Percentiles rank a stretch among this genome's conserved stretches.
phyloP scores from a whole-genome alignment of 2,113 vertebrate genomes.

The Gadus macrocephalus region DNA sequence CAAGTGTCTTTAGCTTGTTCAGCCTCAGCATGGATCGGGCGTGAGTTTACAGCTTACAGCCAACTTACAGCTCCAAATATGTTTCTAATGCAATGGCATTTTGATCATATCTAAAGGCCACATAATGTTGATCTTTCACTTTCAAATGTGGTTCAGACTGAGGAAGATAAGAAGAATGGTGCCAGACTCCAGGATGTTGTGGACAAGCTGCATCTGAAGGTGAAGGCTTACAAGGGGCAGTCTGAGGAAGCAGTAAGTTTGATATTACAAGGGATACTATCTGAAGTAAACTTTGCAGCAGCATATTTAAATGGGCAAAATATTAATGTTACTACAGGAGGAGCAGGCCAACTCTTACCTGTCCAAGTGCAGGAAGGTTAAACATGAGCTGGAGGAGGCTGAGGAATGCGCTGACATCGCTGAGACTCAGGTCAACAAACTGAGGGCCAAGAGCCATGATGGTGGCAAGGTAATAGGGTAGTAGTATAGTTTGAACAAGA shows the following conservation, averaged over 20 bases:
- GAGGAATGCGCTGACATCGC: not conserved
- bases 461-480: not conserved
- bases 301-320: not conserved
- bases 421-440: not conserved
- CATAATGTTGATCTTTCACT: no score
- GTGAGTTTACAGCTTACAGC: no score
- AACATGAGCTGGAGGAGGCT: constrained; percentile 1
- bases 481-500: no score
- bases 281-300: no score
- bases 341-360: constrained; percentile 1
- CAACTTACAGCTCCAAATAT: no score
- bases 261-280: not conserved
- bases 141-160: not conserved
- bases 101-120: no score
- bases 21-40: no score
- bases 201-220: constrained; percentile 81
- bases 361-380: constrained; percentile 1
- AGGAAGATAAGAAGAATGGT: not conserved
- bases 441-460: not conserved
- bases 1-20: no score
- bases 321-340: not conserved
- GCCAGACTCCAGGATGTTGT: constrained; percentile 43
- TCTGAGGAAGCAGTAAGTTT: constrained; percentile 70
- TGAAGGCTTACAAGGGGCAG: constrained; percentile 83
- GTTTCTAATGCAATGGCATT: no score